phyloP scores from a whole-genome alignment of 1,140 invertebrate species.

The Solenopsis fugax region DNA sequence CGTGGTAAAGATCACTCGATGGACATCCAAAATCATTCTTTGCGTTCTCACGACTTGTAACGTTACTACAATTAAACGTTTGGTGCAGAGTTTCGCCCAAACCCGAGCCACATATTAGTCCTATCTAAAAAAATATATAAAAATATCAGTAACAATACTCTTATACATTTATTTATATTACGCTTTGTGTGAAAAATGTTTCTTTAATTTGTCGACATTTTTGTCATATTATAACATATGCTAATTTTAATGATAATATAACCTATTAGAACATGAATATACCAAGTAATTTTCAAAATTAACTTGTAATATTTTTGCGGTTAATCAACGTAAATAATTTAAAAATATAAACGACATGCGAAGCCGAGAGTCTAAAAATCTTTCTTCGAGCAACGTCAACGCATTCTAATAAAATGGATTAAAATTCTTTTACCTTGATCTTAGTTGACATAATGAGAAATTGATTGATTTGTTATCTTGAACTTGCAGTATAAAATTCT shows the following conservation, averaged over 20 bases:
- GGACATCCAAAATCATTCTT: slow-evolving; percentile 95
- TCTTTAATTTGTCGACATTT: background rate
- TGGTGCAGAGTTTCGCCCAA: slow-evolving; percentile 92
- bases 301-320: background rate
- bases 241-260: background rate
- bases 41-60: slow-evolving; percentile 80
- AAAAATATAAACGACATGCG: background rate
- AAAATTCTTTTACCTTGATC: slow-evolving; percentile 22
- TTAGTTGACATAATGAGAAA: slow-evolving; percentile 6
- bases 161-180: background rate
- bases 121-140: slow-evolving; percentile 89
- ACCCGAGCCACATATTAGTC: slow-evolving; percentile 98
- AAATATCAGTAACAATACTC: background rate
- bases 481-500: background rate
- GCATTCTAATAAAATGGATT: background rate
- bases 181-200: slow-evolving; percentile 2
- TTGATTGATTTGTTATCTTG: background rate
- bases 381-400: background rate
- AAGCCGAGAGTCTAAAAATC: background rate
- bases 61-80: slow-evolving; percentile 91
- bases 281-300: background rate
- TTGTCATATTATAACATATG: background rate
- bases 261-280: background rate
- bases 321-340: background rate
- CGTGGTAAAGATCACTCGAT: slow-evolving; percentile 91